Base-by-base conservation (phyloP, 2,888 invertebrate species). In the Dryocosmus kuriphilus region DNA sequence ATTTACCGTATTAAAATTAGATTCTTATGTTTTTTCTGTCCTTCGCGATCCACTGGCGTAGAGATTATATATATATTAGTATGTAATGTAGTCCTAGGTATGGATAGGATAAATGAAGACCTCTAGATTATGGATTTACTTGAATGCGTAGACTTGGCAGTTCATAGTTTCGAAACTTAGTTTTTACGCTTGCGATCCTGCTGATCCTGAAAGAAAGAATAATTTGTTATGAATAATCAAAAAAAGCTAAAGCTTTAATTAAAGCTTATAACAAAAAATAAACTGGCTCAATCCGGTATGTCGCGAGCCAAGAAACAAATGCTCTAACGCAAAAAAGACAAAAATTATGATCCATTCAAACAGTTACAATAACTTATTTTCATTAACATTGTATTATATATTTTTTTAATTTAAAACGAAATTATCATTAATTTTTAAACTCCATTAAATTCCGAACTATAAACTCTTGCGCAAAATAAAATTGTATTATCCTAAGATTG, bases 51-150 rank as follows among this genome's bases (percentile, higher is more conserved):
- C 83, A 81, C 84, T 85, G 84, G 83, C 83, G 85, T 87, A 86
- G 81, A 82, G 85, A 85, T 85, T 84, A 79, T 82, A 81, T 79
- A 65, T 80, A 80, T 80, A 76, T 79, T 81, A 84, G 83, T 81
- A 84, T 81, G 77, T 83, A 85, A 84, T 84, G 81, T 85, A 84
- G 27, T 67, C 67, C 81, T 88, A 88, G 84, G 83, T 87, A 89
- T 88, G 86, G 85, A 87, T 90, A 90, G 87, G 87, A 89, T 89
- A 88, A 87, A 91, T 90, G 91, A 90, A 91, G 90, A 91, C 91
- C 88, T 89, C 88, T 91, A 91, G 84, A 86, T 90, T 85, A 89
- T 90, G 90, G 90, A 90, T 91, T 90, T 90, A 89, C 85, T 89
- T 86, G 83, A 87, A 89, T 88, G 87, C 86, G 81, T 85, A 81